Evolutionary conservation across 2,113 vertebrate species (phyloP).

Genomic region (Noturus placidus): DNA sequence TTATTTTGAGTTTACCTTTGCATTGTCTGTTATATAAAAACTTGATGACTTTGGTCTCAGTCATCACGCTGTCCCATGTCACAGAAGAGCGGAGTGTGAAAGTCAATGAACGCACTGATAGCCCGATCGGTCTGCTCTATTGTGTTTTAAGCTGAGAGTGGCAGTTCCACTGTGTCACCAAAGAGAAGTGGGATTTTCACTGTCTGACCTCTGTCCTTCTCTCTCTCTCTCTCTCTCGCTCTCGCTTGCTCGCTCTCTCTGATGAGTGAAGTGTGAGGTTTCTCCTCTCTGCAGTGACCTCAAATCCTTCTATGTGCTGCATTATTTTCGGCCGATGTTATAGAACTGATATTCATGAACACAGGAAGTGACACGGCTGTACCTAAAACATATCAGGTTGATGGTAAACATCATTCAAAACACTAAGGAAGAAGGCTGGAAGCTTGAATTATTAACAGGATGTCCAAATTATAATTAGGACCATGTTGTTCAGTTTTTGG

Average conservation of each 20-base stretch:
- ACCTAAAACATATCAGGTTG: background rate
- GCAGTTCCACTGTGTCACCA: constrained; percentile 69
- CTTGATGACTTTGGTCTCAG: constrained; percentile 66
- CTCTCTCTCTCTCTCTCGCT: constrained; percentile 40
- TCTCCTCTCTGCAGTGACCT: background rate
- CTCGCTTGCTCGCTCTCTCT: constrained; percentile 3
- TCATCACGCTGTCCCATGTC: constrained; percentile 46
- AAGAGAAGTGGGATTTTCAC: constrained; percentile 72
- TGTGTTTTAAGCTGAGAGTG: constrained; percentile 70
- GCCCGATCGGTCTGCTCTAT: constrained; percentile 58
- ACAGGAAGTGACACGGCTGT: background rate
- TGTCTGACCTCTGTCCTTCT: constrained; percentile 51
- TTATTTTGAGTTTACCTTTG: constrained; percentile 65
- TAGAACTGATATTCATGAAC: background rate
- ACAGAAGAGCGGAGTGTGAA: constrained; percentile 35
- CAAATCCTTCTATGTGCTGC: background rate
- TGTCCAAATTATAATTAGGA: background rate
- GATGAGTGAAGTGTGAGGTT: background rate
- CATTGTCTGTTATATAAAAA: constrained; percentile 67
- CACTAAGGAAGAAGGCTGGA: background rate
- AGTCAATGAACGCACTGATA: constrained; percentile 14
- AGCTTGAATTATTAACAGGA: background rate
- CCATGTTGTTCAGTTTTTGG: background rate
- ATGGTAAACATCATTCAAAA: background rate
- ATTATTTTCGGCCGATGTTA: background rate